Evolutionary conservation across 2,113 vertebrate genomes (phyloP).

Genomic region (Oreochromis niloticus): DNA sequence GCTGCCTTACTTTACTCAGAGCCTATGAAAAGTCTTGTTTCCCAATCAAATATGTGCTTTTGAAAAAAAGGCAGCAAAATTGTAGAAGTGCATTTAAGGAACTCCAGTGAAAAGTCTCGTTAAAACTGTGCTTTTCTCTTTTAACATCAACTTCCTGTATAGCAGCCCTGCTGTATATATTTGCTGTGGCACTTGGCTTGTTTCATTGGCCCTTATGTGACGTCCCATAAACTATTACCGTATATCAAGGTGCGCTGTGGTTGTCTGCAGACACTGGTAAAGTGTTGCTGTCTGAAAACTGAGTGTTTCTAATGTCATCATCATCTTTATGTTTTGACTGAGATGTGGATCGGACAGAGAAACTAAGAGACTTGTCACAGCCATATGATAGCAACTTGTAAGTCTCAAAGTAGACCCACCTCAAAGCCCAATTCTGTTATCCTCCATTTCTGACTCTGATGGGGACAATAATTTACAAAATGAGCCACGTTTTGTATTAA

Average conservation of each 20-base stretch:
- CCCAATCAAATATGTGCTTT: neutral
- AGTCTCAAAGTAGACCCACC: neutral
- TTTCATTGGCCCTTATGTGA: neutral
- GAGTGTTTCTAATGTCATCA: neutral
- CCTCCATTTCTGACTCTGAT: neutral
- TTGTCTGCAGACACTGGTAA: neutral
- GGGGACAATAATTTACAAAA: neutral
- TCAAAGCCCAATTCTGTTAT: neutral
- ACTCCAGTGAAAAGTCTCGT: neutral
- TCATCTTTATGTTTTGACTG: neutral
- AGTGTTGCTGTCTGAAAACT: neutral
- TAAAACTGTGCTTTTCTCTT: neutral
- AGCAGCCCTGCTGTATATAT: neutral
- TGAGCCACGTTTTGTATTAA: neutral
- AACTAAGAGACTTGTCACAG: neutral
- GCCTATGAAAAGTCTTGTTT: neutral
- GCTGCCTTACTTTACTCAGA: neutral
- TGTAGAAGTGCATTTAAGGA: neutral
- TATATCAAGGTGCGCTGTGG: neutral
- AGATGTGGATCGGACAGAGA: neutral
- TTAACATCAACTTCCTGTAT: neutral
- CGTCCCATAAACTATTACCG: neutral
- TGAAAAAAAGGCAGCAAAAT: neutral
- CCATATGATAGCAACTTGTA: fast-evolving
- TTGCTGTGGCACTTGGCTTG: neutral